Percentiles rank a stretch among this genome's conserved stretches.
These are phyloP conservation scores for Microtus richardsoni DNA, from an alignment of 2,113 vertebrate genomes.

Conservation along the genomic window DNA sequence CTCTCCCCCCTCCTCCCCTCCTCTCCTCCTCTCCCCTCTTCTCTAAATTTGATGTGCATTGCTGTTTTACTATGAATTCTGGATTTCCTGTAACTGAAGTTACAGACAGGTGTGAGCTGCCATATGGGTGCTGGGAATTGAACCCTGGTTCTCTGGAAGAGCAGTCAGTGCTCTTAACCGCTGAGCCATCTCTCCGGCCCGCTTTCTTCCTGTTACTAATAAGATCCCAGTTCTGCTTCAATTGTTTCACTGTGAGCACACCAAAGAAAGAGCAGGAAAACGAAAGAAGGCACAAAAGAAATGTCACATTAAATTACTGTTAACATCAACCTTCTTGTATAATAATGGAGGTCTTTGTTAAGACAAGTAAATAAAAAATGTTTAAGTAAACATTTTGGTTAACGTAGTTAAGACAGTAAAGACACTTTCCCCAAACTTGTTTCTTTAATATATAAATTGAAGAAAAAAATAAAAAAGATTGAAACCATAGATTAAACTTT, in stretches of 20 bases:
- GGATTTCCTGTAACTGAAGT: neutral
- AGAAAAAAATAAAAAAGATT: neutral
- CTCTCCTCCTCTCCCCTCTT: too few species aligned
- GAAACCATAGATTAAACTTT: neutral
- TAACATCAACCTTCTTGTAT: constrained; percentile 20
- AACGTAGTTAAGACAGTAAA: neutral
- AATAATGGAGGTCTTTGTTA: constrained; percentile 16
- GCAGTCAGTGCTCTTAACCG: neutral
- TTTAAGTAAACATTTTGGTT: constrained; percentile 25
- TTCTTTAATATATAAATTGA: neutral
- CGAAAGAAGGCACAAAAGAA: neutral
- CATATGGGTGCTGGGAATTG: neutral
- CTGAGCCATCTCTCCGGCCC: neutral
- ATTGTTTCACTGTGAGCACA: neutral
- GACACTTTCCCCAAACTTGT: neutral
- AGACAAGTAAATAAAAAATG: neutral
- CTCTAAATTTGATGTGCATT: neutral
- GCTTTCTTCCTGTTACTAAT: neutral
- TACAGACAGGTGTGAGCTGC: neutral
- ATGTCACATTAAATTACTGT: neutral
- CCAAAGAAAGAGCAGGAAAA: too few species aligned
- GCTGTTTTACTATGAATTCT: neutral
- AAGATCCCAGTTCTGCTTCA: neutral
- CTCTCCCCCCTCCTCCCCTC: neutral
- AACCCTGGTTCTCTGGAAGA: neutral